Evolutionary conservation across 2,888 invertebrate species (phyloP).

Genomic region (Stenichneumon culpator): DNA sequence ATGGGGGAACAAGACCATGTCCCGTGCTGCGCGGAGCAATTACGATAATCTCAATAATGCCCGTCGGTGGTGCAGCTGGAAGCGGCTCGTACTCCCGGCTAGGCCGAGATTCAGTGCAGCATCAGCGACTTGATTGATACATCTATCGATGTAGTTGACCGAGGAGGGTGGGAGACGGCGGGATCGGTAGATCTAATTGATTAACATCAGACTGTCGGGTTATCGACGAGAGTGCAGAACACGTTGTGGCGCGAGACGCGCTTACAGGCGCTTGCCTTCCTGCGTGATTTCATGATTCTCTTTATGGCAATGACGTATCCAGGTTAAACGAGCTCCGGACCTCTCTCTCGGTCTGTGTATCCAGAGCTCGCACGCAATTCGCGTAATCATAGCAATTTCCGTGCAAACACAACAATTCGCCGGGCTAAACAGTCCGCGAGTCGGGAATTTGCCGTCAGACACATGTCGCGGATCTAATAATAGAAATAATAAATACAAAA

Average conservation of each 20-base stretch:
- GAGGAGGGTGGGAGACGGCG: constrained; percentile 7
- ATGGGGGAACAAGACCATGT: constrained; percentile 60
- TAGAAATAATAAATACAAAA: constrained; percentile 1
- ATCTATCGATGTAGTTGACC: constrained; percentile 54
- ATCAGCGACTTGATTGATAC: constrained; percentile 64
- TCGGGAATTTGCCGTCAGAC: constrained; percentile 27
- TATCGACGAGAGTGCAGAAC: constrained; percentile 39
- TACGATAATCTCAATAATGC: constrained; percentile 67
- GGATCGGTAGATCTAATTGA: constrained; percentile 61
- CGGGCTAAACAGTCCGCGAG: not conserved
- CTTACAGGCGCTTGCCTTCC: constrained; percentile 37
- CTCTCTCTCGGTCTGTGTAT: constrained; percentile 62
- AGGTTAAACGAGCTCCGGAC: constrained; percentile 73
- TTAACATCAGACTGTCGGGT: constrained; percentile 55
- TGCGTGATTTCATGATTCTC: constrained; percentile 72
- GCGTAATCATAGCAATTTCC: constrained; percentile 72
- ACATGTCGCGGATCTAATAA: not conserved
- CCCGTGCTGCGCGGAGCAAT: constrained; percentile 46
- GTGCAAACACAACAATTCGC: constrained; percentile 64
- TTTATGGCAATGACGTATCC: constrained; percentile 75
- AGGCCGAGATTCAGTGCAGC: constrained; percentile 36
- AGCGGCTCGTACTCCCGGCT: constrained; percentile 22
- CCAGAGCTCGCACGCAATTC: constrained; percentile 54
- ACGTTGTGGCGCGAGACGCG: constrained; percentile 17
- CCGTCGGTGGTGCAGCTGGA: constrained; percentile 21